phyloP scores from a whole-genome alignment of 2,113 vertebrate species.

The Rousettus leschenaultii region DNA sequence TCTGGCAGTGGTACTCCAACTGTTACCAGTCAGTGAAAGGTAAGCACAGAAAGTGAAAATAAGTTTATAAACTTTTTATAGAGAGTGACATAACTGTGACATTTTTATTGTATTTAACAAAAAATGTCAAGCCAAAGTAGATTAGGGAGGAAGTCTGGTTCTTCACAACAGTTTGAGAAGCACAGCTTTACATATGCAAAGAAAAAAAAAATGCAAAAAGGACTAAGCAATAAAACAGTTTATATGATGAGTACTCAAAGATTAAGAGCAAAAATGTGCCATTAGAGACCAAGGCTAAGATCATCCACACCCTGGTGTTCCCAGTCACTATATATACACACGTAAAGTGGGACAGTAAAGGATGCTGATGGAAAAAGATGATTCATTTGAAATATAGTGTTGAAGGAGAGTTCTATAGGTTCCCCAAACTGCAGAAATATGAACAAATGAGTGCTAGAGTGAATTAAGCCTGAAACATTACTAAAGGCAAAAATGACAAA shows the following conservation, averaged over 20 bases:
- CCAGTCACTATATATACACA: not conserved
- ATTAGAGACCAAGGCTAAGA: not conserved
- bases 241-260: not conserved
- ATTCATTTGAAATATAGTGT: not conserved
- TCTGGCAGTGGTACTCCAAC: not conserved
- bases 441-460: not conserved
- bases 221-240: not conserved
- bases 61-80: not conserved
- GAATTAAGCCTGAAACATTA: not conserved
- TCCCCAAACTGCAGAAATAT: not conserved
- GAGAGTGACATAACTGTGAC: not conserved
- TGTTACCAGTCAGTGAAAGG: not conserved
- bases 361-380: not conserved
- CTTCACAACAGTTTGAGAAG: not conserved
- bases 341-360: not conserved
- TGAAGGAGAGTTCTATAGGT: not conserved
- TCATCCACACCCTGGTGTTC: not conserved
- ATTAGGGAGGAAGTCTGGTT: not conserved
- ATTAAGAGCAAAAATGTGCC: not conserved
- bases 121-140: not conserved
- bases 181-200: not conserved
- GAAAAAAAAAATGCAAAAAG: not conserved
- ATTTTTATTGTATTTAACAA: constrained; percentile 23
- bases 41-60: not conserved
- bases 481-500: not conserved